phyloP scores from a whole-genome alignment of 2,797 vertebrate genomes.

The Scomberomorus guttatus region DNA sequence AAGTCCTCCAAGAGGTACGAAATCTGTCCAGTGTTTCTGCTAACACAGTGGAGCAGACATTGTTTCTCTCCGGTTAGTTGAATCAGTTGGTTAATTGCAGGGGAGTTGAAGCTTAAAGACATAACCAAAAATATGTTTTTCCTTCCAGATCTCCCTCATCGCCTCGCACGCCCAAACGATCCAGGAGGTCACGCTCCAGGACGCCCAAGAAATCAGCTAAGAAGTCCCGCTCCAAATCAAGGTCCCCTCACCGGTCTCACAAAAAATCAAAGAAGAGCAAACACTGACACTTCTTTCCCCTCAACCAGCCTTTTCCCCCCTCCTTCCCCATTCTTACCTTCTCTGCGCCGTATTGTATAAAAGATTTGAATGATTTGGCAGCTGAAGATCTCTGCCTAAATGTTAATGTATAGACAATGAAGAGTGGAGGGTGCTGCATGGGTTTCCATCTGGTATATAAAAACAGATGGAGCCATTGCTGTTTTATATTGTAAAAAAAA shows the following conservation, averaged over 20 bases:
- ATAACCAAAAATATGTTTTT: not conserved
- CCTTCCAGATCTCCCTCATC: conserved; percentile 92
- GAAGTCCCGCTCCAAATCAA: conserved; percentile 97
- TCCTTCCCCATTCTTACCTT: conserved; percentile 40
- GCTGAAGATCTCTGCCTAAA: conserved; percentile 88
- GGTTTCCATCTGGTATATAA: conserved; percentile 87
- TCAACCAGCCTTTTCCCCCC: conserved; percentile 64
- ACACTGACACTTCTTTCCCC: conserved; percentile 90
- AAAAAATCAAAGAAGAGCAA: conserved; percentile 99
- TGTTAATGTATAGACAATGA: conserved; percentile 74
- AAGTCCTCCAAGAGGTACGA: conserved; percentile 94
- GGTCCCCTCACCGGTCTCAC: conserved; percentile 98
- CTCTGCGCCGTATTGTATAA: conserved; percentile 85
- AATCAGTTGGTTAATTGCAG: no score
- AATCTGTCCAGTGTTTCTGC: rapidly evolving
- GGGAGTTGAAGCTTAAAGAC: not conserved
- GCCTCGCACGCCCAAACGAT: conserved; percentile 96
- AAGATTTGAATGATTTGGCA: conserved; percentile 87
- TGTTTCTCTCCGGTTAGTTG: no score
- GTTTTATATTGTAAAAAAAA: conserved; percentile 98
- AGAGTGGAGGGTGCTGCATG: conserved; percentile 88
- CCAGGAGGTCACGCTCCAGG: conserved; percentile 93
- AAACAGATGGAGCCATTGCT: conserved; percentile 86
- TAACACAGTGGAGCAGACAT: not conserved
- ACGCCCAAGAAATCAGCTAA: conserved; percentile 97